These are phyloP conservation scores for Eilema sororculum DNA, from an alignment of 2,888 invertebrate genomes.

Conservation along the genomic window DNA sequence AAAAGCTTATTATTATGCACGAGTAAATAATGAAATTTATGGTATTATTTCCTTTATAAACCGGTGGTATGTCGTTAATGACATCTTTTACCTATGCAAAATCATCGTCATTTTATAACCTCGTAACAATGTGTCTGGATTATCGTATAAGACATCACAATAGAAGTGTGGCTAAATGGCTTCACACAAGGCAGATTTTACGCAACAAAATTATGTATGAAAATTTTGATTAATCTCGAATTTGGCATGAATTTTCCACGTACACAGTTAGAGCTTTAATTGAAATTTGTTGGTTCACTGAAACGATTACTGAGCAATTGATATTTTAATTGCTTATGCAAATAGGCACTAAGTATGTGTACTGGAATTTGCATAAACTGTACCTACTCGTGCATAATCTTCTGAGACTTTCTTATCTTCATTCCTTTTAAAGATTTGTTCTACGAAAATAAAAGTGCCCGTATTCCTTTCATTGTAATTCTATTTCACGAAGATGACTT, in stretches of 20 bases:
- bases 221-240: constrained; percentile 67
- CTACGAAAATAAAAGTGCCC: constrained; percentile 39
- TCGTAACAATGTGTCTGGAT: constrained; percentile 8
- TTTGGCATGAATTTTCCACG: constrained; percentile 67
- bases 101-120: constrained; percentile 6
- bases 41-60: constrained; percentile 30
- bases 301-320: constrained; percentile 66
- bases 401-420: constrained; percentile 22
- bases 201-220: constrained; percentile 54
- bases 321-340: constrained; percentile 72
- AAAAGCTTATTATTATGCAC: constrained; percentile 51
- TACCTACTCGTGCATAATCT: constrained; percentile 19
- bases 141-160: constrained; percentile 20
- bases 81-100: not conserved
- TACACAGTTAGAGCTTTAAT: constrained; percentile 68
- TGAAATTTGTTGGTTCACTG: constrained; percentile 68
- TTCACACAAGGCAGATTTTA: constrained; percentile 35
- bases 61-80: constrained; percentile 11
- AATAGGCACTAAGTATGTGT: constrained; percentile 47
- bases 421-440: constrained; percentile 39
- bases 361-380: constrained; percentile 29
- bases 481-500: constrained; percentile 68
- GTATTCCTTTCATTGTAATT: constrained; percentile 60
- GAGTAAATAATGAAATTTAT: constrained; percentile 42
- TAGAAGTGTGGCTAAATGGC: constrained; percentile 25